Conservation (phyloP, 2,113 vertebrate genomes). For the Periophthalmodon schlosseri region DNA sequence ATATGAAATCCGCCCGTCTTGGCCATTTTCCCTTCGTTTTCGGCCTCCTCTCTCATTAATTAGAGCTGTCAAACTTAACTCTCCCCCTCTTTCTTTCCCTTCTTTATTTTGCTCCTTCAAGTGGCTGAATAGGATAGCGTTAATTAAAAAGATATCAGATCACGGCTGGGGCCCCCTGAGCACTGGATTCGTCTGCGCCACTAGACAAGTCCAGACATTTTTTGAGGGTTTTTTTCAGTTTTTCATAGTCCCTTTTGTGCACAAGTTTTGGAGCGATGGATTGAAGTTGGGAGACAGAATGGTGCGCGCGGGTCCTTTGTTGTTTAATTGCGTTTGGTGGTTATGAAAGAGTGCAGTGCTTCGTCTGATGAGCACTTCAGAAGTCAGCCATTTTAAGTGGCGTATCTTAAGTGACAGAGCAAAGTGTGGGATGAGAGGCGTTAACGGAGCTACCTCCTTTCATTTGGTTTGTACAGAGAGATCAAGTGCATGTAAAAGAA, state of each 20-base stretch:
- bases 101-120: conserved; percentile 77
- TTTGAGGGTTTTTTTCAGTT: conserved; percentile 35
- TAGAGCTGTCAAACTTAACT: conserved; percentile 83
- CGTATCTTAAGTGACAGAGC: conserved; percentile 62
- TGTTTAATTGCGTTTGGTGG: conserved; percentile 75
- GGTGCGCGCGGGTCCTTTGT: conserved; percentile 45
- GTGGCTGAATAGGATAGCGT: conserved; percentile 81
- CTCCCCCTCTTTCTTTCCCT: conserved; percentile 55
- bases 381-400: conserved; percentile 62
- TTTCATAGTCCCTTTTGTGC: conserved; percentile 73
- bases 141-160: conserved; percentile 88
- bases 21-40: conserved; percentile 28
- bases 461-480: conserved; percentile 34
- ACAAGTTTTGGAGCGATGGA: conserved; percentile 63
- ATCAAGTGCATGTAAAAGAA: not conserved
- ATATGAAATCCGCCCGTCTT: conserved; percentile 66
- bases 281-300: conserved; percentile 69
- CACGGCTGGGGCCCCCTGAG: conserved; percentile 73
- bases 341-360: conserved; percentile 58
- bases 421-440: conserved; percentile 46
- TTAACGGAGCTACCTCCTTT: conserved; percentile 21
- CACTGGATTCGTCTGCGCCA: conserved; percentile 55
- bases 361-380: conserved; percentile 75
- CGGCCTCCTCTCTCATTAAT: conserved; percentile 78
- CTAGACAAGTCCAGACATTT: conserved; percentile 68